phyloP scores from a whole-genome alignment of 1,140 invertebrate genomes.

The Ridgeia piscesae region DNA sequence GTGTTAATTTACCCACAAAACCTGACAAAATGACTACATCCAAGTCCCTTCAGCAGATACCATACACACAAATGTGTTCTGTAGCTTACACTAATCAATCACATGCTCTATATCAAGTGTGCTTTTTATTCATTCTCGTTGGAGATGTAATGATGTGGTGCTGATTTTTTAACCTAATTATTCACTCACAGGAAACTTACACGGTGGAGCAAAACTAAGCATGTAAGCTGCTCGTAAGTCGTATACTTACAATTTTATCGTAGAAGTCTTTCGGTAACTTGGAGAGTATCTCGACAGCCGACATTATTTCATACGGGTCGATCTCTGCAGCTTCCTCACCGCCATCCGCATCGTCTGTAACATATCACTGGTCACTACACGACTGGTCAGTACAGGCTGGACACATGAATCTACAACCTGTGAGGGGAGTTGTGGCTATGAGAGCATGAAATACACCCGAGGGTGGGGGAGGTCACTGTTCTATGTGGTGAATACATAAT shows the following conservation, averaged over 20 bases:
- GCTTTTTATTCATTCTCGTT: too few species aligned
- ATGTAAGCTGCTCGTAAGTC: not conserved
- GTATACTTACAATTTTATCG: conserved; percentile 67
- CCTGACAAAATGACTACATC: too few species aligned
- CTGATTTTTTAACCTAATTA: not conserved
- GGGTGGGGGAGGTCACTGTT: not conserved
- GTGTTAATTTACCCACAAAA: too few species aligned
- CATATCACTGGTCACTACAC: too few species aligned
- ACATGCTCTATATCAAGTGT: not conserved
- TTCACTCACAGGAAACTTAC: not conserved
- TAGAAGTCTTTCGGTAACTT: conserved; percentile 95
- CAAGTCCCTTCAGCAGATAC: not conserved
- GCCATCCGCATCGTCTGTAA: not conserved
- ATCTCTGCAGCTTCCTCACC: conserved; percentile 62
- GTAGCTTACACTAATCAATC: not conserved
- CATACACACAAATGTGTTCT: not conserved
- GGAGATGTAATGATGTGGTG: too few species aligned
- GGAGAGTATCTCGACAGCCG: conserved; percentile 88
- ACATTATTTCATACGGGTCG: conserved; percentile 87
- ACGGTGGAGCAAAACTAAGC: not conserved
- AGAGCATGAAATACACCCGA: not conserved
- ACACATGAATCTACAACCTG: too few species aligned
- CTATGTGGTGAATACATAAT: not conserved
- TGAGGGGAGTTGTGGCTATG: not conserved
- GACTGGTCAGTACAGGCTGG: too few species aligned